phyloP scores from a whole-genome alignment of 2,797 vertebrate genomes.

The Gymnoscopelus microlampas region DNA sequence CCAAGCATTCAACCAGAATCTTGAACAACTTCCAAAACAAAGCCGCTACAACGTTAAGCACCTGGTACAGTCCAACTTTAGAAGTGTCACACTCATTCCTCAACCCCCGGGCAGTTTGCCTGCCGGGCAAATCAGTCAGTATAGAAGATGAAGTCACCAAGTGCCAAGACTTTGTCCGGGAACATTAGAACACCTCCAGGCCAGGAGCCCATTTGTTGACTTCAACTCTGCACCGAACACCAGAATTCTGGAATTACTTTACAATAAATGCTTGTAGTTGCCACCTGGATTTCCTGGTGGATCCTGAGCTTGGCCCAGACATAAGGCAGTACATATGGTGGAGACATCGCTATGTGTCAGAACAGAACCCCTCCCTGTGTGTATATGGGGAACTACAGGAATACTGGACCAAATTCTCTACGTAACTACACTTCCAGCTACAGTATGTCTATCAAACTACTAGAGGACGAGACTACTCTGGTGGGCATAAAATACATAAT shows the following conservation, averaged over 20 bases:
- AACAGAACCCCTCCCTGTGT: too few species aligned
- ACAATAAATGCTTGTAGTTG: too few species aligned
- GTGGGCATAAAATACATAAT: too few species aligned
- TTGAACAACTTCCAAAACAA: conserved; percentile 47
- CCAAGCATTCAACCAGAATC: conserved; percentile 19
- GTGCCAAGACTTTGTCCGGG: conserved; percentile 1
- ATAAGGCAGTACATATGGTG: too few species aligned
- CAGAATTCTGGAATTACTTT: conserved; percentile 26
- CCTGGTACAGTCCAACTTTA: conserved; percentile 11
- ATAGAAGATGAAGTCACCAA: neutral
- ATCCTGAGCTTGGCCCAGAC: too few species aligned
- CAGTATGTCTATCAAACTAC: too few species aligned
- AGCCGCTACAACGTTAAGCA: conserved; percentile 32
- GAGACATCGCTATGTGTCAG: too few species aligned
- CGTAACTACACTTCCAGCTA: too few species aligned
- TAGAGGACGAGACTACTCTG: too few species aligned
- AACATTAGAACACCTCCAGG: conserved; percentile 17
- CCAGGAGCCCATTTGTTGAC: neutral
- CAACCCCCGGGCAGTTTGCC: conserved; percentile 11
- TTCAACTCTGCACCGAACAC: conserved; percentile 24
- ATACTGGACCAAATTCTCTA: too few species aligned
- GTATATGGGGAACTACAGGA: too few species aligned
- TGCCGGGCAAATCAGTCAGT: conserved; percentile 3
- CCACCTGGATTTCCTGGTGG: too few species aligned
- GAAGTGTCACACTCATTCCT: conserved; percentile 12